Base-by-base conservation (phyloP, 2,888 invertebrate genomes). In the Drosophila mettleri region DNA sequence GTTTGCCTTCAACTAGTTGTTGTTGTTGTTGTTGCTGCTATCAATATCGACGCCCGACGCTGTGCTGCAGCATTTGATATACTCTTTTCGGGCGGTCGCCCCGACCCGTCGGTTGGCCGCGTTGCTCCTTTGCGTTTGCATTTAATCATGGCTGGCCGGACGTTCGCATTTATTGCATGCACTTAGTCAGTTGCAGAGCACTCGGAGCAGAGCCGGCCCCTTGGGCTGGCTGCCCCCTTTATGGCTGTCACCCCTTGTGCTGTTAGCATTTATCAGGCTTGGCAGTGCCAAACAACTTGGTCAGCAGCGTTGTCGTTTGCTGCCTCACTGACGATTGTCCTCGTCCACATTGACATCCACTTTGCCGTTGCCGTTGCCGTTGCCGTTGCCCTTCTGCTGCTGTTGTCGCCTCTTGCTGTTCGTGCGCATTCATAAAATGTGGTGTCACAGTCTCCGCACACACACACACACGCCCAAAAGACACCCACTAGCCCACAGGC, bases 211-310 rank as follows among this genome's bases (percentile, higher is more conserved):
- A 58, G 49, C 59, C 14, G 36, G 41, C 18, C n/a, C 12, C 34
- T 27, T n/a, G n/a, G n/a, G n/a, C n/a, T n/a, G n/a, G n/a, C n/a
- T n/a, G n/a, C n/a, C n/a, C n/a, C 20, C 4, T 9, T 7, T 36
- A 16, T 18, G 38, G 18, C 18, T 18, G 5, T 6, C 10, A 14
- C 33, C 29, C 29, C 53, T 38, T 31, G 36, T 45, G 53, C 59
- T 63, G 60, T 63, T 46, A 62, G 66, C 75, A 71, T 71, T 75
- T 75, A 71, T 75, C 68, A 58, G 74, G 70, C 74, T 74, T 76
- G 74, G 65, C 62, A 72, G 58, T 69, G 72, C 76, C 76, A 75
- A 76, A 72, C 75, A 75, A 75, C 76, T 75, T 75, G 72, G 72
- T 69, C 75, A 72, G 71, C 75, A 72, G 71, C 75, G 61, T 53